phyloP scores from a whole-genome alignment of 2,888 invertebrate species.

The Colletes collaris region DNA sequence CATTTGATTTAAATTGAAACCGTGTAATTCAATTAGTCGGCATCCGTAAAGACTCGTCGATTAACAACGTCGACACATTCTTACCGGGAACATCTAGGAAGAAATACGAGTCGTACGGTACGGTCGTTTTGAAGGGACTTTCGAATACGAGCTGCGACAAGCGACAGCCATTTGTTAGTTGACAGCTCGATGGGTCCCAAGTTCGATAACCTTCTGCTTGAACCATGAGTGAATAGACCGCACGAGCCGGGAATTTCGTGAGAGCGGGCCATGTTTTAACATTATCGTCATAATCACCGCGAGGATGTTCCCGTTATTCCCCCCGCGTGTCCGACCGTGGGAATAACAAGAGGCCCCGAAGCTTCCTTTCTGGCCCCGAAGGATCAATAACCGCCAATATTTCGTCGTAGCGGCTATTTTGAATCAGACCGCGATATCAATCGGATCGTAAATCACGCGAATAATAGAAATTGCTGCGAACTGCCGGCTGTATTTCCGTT shows the following conservation, averaged over 20 bases:
- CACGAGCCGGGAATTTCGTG: constrained; percentile 43
- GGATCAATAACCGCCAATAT: constrained; percentile 35
- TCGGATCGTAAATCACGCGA: constrained; percentile 37
- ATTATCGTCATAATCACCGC: constrained; percentile 63
- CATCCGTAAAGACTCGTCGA: too few species aligned
- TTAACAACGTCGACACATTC: too few species aligned
- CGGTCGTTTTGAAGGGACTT: neutral
- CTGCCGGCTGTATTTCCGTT: constrained; percentile 12
- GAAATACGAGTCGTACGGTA: neutral
- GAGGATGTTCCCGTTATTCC: constrained; percentile 63
- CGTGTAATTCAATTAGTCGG: too few species aligned
- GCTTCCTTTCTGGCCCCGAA: neutral
- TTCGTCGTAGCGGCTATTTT: constrained; percentile 39
- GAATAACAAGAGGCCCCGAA: constrained; percentile 43
- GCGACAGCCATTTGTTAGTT: constrained; percentile 1
- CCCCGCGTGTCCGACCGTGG: constrained; percentile 48
- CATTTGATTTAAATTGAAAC: neutral
- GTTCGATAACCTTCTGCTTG: constrained; percentile 53
- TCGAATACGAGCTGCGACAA: neutral
- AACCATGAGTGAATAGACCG: constrained; percentile 23
- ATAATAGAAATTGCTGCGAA: constrained; percentile 49
- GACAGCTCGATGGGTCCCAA: constrained; percentile 15
- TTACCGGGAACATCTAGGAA: too few species aligned
- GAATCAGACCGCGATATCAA: constrained; percentile 46
- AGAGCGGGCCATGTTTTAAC: constrained; percentile 53